phyloP scores from a whole-genome alignment of 2,113 vertebrate genomes.

The Epinephelus lanceolatus region DNA sequence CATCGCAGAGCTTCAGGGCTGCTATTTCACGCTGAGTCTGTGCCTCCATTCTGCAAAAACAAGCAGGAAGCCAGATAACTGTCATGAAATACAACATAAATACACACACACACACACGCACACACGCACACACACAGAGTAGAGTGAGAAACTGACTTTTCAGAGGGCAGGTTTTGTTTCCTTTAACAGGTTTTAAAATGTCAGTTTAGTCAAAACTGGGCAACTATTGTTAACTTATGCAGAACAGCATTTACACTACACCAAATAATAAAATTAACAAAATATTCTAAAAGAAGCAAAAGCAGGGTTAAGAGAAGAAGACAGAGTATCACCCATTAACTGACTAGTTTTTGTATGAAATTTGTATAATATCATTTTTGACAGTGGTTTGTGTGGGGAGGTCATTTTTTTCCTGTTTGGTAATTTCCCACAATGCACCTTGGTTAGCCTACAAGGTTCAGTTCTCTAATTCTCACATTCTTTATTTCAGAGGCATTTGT shows the following conservation, averaged over 20 bases:
- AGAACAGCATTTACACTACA: neutral
- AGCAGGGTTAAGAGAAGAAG: neutral
- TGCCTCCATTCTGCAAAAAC: slow-evolving; percentile 91
- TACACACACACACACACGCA: neutral
- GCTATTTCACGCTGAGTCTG: slow-evolving; percentile 97
- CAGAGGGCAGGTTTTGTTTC: neutral
- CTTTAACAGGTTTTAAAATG: neutral
- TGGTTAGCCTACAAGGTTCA: neutral
- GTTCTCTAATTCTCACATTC: neutral
- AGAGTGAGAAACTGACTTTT: neutral
- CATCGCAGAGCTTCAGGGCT: slow-evolving; percentile 95
- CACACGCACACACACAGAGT: neutral
- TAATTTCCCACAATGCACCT: neutral
- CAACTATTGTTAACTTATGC: neutral
- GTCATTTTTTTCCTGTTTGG: too few species aligned
- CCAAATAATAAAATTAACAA: neutral
- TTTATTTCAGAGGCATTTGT: neutral
- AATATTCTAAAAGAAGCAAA: neutral
- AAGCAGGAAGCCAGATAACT: slow-evolving; percentile 15
- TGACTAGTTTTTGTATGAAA: neutral
- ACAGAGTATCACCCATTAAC: neutral
- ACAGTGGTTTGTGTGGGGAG: neutral
- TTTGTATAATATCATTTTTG: neutral
- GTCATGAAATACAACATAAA: slow-evolving; percentile 21
- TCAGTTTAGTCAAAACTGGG: neutral